These are phyloP conservation scores for Euphysa ruthae DNA, from an alignment of 30 jellyfish, hydroid and myxozoan genomes.

Conservation along the genomic window DNA sequence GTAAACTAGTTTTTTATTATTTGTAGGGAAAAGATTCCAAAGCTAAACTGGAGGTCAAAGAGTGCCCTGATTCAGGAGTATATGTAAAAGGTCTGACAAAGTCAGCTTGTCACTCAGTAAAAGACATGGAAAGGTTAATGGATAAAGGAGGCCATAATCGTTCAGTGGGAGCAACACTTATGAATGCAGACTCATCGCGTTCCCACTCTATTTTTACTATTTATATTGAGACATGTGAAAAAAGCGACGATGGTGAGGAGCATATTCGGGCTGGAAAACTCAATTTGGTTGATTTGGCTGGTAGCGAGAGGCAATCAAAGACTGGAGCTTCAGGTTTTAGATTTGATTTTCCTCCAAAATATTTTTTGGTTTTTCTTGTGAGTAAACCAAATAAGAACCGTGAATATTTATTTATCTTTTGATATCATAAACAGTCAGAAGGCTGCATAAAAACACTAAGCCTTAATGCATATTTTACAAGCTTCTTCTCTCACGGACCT, in stretches of 20 bases:
- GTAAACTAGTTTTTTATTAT: not conserved
- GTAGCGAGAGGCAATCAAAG: constrained; percentile 93
- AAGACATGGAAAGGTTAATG: constrained; percentile 95
- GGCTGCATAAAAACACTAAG: too few species aligned
- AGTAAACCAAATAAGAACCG: not conserved
- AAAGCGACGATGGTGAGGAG: constrained; percentile 84
- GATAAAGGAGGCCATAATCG: constrained; percentile 76
- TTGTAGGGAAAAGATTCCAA: constrained; percentile 58
- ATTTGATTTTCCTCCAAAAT: not conserved
- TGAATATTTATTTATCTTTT: not conserved
- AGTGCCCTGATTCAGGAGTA: constrained; percentile 89
- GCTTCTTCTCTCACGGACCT: too few species aligned
- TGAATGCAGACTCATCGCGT: constrained; percentile 96
- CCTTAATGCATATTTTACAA: not conserved
- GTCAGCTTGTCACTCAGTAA: constrained; percentile 78
- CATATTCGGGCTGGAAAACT: constrained; percentile 90
- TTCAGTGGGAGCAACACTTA: constrained; percentile 94
- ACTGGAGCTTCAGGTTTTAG: constrained; percentile 75
- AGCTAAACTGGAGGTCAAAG: constrained; percentile 75
- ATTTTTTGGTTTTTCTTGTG: not conserved
- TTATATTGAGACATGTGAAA: constrained; percentile 84
- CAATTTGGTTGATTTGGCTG: constrained; percentile 94
- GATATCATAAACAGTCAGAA: too few species aligned
- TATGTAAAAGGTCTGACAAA: constrained; percentile 71
- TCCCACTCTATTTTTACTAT: constrained; percentile 95